Percentiles rank a stretch among this genome's conserved stretches.
phyloP scores from a whole-genome alignment of 1,140 invertebrate species.

The Drosophila quadrilineata region DNA sequence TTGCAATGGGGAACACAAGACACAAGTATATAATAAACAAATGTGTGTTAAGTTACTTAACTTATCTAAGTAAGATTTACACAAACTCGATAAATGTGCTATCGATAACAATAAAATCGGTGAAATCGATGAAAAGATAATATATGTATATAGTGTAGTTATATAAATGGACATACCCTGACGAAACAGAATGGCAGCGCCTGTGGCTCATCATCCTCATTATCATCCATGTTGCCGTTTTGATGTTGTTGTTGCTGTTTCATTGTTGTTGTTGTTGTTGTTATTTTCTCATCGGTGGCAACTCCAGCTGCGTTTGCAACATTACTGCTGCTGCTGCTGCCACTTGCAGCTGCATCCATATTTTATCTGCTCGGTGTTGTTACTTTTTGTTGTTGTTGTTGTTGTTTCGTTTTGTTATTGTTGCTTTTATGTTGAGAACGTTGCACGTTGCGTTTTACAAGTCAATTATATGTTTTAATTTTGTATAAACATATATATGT shows the following conservation, averaged over 20 bases:
- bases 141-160: not conserved
- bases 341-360: slow-evolving; percentile 9
- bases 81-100: too few species aligned
- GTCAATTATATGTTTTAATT: slow-evolving; percentile 12
- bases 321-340: not conserved
- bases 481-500: too few species aligned
- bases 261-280: not conserved
- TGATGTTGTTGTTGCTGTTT: slow-evolving; percentile 11
- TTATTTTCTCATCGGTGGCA: slow-evolving; percentile 12
- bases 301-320: not conserved
- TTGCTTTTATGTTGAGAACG: not conserved
- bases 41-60: too few species aligned
- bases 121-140: not conserved
- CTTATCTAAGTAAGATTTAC: too few species aligned
- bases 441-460: slow-evolving; percentile 18
- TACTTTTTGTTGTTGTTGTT: not conserved
- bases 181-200: slow-evolving; percentile 41
- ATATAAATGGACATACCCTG: slow-evolving; percentile 38
- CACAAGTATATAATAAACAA: too few species aligned
- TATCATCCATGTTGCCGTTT: slow-evolving; percentile 26
- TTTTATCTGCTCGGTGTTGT: too few species aligned
- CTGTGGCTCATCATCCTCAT: slow-evolving; percentile 38
- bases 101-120: too few species aligned
- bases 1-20: not conserved
- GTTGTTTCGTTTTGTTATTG: not conserved